Base-by-base conservation (phyloP, 2,888 invertebrate genomes). In the Drosophila nr. perissopoda region DNA sequence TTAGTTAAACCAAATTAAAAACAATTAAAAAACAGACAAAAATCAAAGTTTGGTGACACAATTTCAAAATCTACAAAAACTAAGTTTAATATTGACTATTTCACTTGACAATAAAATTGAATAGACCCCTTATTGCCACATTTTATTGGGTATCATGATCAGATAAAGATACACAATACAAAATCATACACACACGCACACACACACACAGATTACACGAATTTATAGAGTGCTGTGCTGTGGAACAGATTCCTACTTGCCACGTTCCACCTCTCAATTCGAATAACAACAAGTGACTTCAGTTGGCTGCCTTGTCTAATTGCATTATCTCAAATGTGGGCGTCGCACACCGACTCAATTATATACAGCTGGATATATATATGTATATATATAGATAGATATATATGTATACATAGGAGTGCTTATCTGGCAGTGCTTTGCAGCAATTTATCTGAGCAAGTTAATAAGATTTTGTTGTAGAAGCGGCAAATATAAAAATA, bases 281-380 rank as follows among this genome's bases (percentile, higher is more conserved):
- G 60, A 52, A 71, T 68, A 56, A 67, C 52, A 58, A 62, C 52
- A 71, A 60, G 69, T 25, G 51, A 40, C 60, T 70, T 60, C 59
- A 71, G 53, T 58, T 64, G 61, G 57, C 57, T 75, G 72, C 77
- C 71, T 49, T 60, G 52, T 59, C 73, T 85, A 82, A 87, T 85
- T 87, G 85, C 83, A 85, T 87, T 87, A 87, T 84, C 84, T 60
- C 34, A 31, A 60, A 57, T 62, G 64, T 76, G 73, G 58, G 64
- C 67, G 76, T 51, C 69, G 36, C 77, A 64, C 79, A 57, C 58
- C 70, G 76, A 87, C 69, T 87, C 84, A 85, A 82, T 82, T 84
- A 49, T n/a, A 52, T 38, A 36, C n/a, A 29, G 18, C 34, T 16
- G 53, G 45, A 38, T 60, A 67, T 13, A 59, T 51, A 45, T 25